A percentile compares a stretch with the other conserved stretches of the same genome.
phyloP scores from a whole-genome alignment of 2,888 invertebrate genomes.

The Volucella zonaria region DNA sequence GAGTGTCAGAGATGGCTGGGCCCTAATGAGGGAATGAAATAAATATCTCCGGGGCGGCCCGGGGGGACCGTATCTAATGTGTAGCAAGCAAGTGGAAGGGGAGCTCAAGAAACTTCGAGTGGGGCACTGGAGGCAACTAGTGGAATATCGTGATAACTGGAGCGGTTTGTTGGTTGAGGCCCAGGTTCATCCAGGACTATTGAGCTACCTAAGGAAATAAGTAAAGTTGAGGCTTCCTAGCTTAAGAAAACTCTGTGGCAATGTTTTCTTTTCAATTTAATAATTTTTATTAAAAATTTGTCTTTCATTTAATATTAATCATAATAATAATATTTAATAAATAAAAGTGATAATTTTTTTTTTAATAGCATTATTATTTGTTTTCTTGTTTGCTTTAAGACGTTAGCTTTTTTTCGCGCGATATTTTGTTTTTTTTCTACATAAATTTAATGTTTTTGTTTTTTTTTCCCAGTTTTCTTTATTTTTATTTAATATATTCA shows the following conservation, averaged over 20 bases:
- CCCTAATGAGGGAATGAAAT: too few species aligned
- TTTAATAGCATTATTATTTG: conserved; percentile 59
- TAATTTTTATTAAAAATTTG: conserved; percentile 72
- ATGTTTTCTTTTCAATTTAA: conserved; percentile 62
- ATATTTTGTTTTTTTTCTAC: conserved; percentile 62
- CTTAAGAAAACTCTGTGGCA: not conserved
- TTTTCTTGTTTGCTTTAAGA: conserved; percentile 64
- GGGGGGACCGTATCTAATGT: too few species aligned
- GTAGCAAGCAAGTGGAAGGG: too few species aligned
- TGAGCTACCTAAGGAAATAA: too few species aligned
- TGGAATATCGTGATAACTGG: too few species aligned
- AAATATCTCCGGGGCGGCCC: too few species aligned
- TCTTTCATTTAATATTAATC: conserved; percentile 60
- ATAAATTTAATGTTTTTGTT: conserved; percentile 58
- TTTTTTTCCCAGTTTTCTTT: conserved; percentile 38
- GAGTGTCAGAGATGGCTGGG: too few species aligned
- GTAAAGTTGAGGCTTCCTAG: too few species aligned
- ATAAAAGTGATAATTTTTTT: conserved; percentile 71
- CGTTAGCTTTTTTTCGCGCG: conserved; percentile 65
- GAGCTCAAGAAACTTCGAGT: too few species aligned
- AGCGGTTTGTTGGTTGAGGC: too few species aligned
- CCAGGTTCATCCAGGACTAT: too few species aligned
- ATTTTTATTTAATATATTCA: conserved; percentile 60
- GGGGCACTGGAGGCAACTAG: too few species aligned
- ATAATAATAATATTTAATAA: conserved; percentile 71